Evolutionary conservation across 1,140 invertebrate genomes (phyloP), one percentile per base, ranked within the genome.

Genomic region (Sminthurides bifidus): DNA sequence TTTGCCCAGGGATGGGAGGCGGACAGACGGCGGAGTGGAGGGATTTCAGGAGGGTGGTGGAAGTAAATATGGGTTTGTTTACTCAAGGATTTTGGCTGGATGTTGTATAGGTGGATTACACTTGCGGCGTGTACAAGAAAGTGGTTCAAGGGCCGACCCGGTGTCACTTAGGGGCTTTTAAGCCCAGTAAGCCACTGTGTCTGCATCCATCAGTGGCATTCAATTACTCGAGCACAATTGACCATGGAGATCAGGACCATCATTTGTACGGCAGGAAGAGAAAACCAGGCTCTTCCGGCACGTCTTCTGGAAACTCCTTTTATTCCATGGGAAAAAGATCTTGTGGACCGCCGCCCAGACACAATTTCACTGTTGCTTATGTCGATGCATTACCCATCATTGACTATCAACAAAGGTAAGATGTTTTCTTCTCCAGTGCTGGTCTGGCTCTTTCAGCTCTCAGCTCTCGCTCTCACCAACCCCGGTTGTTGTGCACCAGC

Each of bases 151-250:
- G 71, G 33, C 71, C 73, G 6, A 70, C 82, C 10, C 77, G 79
- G 49, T 88, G 85, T 64, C 75, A 80, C 56, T 70, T 85, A 48
- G 84, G 85, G 1, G 72, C 77, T 50, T 72, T 85, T 8, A 76
- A 71, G 4, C 81, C 81, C 0, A 69, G 73, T 44, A 68, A 68
- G 14, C 79, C 81, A 14, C 69, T 71, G 1, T 83, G 81, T 59
- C 66, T 65, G n/a, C 59, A 61, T 43, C 54, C 63, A 10, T 61
- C 59, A 19, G 53, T 61, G 27, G 38, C 40, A 37, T 53, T 56
- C n/a, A 59, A 56, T 35, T 59, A 59, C 48, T 53, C 56, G 29
- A 21, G 27, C 38, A 3, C 40, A 27, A 17, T 33, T 30, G 27
- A 61, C 51, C 1, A 49, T 12, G 31, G 59, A 41, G 58, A 51